Conservation (phyloP, 2,113 vertebrate genomes). For the Marcusenius ussheri region DNA sequence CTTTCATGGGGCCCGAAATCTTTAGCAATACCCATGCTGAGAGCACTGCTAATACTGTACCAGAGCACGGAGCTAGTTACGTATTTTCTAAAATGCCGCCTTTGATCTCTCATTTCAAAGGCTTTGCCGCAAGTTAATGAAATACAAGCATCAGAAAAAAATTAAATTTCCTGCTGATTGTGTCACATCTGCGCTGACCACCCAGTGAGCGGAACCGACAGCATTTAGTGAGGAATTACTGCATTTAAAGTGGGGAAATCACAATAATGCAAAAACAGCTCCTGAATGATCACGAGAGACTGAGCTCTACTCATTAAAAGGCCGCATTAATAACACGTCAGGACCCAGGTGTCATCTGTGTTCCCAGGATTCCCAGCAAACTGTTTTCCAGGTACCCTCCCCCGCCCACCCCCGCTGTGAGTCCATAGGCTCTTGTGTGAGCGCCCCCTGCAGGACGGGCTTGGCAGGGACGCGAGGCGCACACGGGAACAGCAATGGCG, state of each 20-base stretch:
- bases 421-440: slow-evolving; percentile 27
- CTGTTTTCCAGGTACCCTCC: slow-evolving; percentile 34
- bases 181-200: not conserved
- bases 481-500: slow-evolving; percentile 22
- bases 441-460: slow-evolving; percentile 34
- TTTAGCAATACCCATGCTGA: too few species aligned
- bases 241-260: not conserved
- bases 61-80: not conserved
- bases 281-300: not conserved
- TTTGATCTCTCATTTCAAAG: not conserved
- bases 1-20: too few species aligned
- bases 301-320: not conserved
- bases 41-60: not conserved
- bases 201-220: not conserved
- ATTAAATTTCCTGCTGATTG: not conserved
- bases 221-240: not conserved
- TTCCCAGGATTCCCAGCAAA: slow-evolving; percentile 31
- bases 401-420: slow-evolving; percentile 11
- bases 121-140: not conserved
- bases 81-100: not conserved
- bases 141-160: not conserved
- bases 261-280: not conserved
- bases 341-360: slow-evolving; percentile 21
- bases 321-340: slow-evolving; percentile 29
- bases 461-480: slow-evolving; percentile 31